A percentile compares a stretch with the other conserved stretches of the same genome.
phyloP scores from a whole-genome alignment of 2,113 vertebrate genomes.

The western clawed frog (Xenopus tropicalis) region UCB_Xtro_10.0 CM004447.2:92047001-92047500 shows the following conservation, averaged over 20 bases:
- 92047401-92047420: conserved; percentile 15
- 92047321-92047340: background rate
- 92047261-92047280: conserved; percentile 15
- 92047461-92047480: background rate
- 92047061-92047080: too few relatives aligned
- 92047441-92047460: background rate
- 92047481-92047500: background rate
- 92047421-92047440: background rate
- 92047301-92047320: conserved; percentile 31
- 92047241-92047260: conserved; percentile 3
- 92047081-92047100: too few relatives aligned
- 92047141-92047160: too few relatives aligned
- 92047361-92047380: conserved; percentile 14
- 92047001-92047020: too few relatives aligned
- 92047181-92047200: too few relatives aligned
- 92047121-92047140: too few relatives aligned
- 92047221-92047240: conserved; percentile 2
- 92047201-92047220: background rate
- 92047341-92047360: conserved; percentile 6
- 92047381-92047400: conserved; percentile 11
- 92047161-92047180: too few relatives aligned
- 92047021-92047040: too few relatives aligned
- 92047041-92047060: too few relatives aligned
- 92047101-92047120: too few relatives aligned
- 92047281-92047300: conserved; percentile 18